Conservation (phyloP, 2,113 vertebrate species). For the Shinisaurus crocodilurus region DNA sequence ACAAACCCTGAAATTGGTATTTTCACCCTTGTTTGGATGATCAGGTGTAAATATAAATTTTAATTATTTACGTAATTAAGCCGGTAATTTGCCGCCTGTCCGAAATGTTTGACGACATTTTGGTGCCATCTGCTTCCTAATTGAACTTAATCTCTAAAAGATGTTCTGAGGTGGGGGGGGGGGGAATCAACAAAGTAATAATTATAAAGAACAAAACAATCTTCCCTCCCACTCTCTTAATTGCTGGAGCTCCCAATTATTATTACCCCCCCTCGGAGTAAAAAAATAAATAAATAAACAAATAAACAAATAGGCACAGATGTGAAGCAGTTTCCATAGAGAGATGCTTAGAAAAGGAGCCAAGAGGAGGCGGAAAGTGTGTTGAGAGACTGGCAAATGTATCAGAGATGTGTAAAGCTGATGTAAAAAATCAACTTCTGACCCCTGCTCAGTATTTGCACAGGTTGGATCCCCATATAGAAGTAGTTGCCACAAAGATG, state of each 20-base stretch:
- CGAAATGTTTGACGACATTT: slow-evolving; percentile 76
- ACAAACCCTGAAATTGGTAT: slow-evolving; percentile 73
- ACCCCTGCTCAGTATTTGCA: background rate
- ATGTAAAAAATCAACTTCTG: background rate
- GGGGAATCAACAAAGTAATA: slow-evolving; percentile 69
- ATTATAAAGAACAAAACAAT: slow-evolving; percentile 58
- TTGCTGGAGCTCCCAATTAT: slow-evolving; percentile 37
- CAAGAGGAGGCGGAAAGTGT: background rate
- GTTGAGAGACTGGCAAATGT: background rate
- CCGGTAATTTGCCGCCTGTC: slow-evolving; percentile 78
- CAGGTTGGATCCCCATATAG: too few relatives aligned
- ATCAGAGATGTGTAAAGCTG: background rate
- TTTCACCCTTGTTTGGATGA: slow-evolving; percentile 76
- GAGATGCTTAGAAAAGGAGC: background rate
- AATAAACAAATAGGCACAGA: slow-evolving; percentile 4
- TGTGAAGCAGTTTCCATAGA: slow-evolving; percentile 32
- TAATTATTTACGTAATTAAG: slow-evolving; percentile 84
- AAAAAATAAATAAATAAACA: background rate
- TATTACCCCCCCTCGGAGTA: slow-evolving; percentile 1
- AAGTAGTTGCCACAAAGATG: background rate
- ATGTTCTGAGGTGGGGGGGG: slow-evolving; percentile 55
- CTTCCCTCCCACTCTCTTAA: background rate
- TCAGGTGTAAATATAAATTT: slow-evolving; percentile 82
- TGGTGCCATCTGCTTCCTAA: slow-evolving; percentile 81
- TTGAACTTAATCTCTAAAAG: slow-evolving; percentile 79